These are phyloP conservation scores for human DNA, from an alignment of 2,113 vertebrate genomes.

Conservation along the genomic window GRCh38 chr13:70373501-70374000, in stretches of 20 bases:
- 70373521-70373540: neutral
- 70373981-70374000: too few species aligned
- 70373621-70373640: neutral
- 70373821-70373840: neutral
- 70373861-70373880: neutral
- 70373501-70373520: neutral
- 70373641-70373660: neutral
- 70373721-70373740: neutral
- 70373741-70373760: neutral
- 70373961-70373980: neutral
- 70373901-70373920: neutral
- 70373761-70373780: neutral
- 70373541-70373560: neutral
- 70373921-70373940: neutral
- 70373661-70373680: neutral
- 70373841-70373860: neutral
- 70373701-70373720: neutral
- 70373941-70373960: neutral
- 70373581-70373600: neutral
- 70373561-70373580: neutral
- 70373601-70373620: neutral
- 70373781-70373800: neutral
- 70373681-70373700: neutral
- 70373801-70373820: neutral
- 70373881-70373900: neutral